Evolutionary conservation across 2,888 invertebrate species (phyloP), one percentile per base, ranked within the genome.

Genomic region (Embidobia sp.): DNA sequence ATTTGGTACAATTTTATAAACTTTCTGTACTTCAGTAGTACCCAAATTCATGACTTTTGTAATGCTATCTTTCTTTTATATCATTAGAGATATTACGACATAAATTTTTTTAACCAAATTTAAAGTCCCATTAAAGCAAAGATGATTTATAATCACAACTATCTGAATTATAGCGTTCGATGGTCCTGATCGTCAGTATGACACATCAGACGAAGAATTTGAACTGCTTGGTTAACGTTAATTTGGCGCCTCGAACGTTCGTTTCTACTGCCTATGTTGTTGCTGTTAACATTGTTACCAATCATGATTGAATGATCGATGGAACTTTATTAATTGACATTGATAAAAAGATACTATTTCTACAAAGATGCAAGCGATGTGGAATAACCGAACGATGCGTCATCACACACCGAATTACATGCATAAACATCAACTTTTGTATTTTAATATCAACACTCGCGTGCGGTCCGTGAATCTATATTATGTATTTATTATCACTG

Each of bases 171-270:
- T 77, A 89, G 88, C 92, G 87, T 92, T 92, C 81, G 93, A 93
- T 88, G 91, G 92, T 75, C 89, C 92, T 42, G 92, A 93, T 76
- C 90, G 92, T 84, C 92, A 92, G 78, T 92, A 92, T 81, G 93
- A 94, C 84, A 94, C 95, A 83, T 95, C 95, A 1, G 96, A 96
- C 84, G 94, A 95, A 81, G 96, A 95, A 85, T 96, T 95, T 87
- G 96, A 96, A 90, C 93, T 96, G 84, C 92, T 96, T 87, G 94
- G 93, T 91, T 92, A 91, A 91, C 72, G 33, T 18, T 42, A 16
- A 70, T 44, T 42, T 49, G n/a, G 10, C n/a, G 5, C 53, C 49
- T 46, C 15, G 13, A 53, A 53, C 11, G 33, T 18, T 57, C 33
- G 35, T 73, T 73, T 69, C 13, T 78, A 78, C 73, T 74, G 69